Evolutionary conservation across 2,888 invertebrate species (phyloP), one percentile per base, ranked within the genome.

Genomic region (Melinaea marsaeus): DNA sequence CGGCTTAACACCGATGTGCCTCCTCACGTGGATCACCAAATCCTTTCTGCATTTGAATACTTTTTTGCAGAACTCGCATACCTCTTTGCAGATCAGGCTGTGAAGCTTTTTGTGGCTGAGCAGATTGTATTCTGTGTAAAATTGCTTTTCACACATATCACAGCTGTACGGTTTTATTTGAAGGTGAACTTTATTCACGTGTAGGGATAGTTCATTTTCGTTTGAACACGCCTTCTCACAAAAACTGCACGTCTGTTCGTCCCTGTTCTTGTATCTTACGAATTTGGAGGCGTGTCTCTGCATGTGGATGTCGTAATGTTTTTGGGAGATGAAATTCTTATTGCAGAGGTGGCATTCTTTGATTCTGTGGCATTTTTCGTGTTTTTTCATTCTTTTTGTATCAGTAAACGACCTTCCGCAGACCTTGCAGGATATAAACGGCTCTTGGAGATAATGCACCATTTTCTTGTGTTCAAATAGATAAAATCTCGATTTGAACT

Each of bases 61-160:
- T 77, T 82, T 86, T 3, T 73, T 75, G 63, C 91, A 91, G 73
- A 90, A 85, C 13, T 75, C 71, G 55, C 90, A 90, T 2, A 63
- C 74, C 68, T 90, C 89, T 57, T 76, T 83, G 0, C 77, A 76
- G 4, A 57, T 69, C 56, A 82, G 65, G 72, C 74, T 81, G 59
- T 90, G 90, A 1, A 88, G 68, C 57, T 73, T 83, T 69, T 86
- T 86, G 63, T 90, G 90, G 59, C 76, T 73, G n/a, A 61, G 77
- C 69, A 90, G 73, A 70, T 88, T 84, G 4, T 74, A 73, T 57
- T 86, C 85, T 0, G 88, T 84, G 58, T 90, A 89, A 69, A 85
- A 90, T n/a, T 83, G 78, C 56, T 72, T 76, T 0, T 88, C 86
- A 35, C 90, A 90, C 90, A 90, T 90, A 57, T 90, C 89, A 64